Conservation (phyloP, 1,140 invertebrate species). For the Eulimnadia texana region DNA sequence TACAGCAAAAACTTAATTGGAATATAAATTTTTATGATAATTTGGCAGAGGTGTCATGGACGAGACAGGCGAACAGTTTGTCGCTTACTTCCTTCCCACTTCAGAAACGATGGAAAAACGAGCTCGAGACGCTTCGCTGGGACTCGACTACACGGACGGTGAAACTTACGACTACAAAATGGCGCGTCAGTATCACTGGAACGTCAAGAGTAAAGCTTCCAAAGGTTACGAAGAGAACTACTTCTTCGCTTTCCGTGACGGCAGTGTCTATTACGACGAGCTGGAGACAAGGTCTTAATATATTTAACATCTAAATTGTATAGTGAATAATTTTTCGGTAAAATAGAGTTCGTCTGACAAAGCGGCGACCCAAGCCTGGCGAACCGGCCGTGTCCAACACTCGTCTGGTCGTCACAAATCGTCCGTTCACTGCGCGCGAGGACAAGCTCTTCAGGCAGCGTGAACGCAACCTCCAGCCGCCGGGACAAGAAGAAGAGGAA, state of each 20-base stretch:
- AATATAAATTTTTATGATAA: background rate
- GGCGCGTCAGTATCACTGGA: slow-evolving; percentile 94
- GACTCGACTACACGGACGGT: slow-evolving; percentile 74
- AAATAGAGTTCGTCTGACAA: slow-evolving; percentile 68
- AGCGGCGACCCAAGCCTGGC: slow-evolving; percentile 50
- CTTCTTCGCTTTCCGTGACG: slow-evolving; percentile 84
- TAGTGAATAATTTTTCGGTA: too few relatives aligned
- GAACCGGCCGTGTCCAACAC: slow-evolving; percentile 47
- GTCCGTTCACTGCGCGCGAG: slow-evolving; percentile 70
- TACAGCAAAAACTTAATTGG: background rate
- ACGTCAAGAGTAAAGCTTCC: slow-evolving; percentile 93
- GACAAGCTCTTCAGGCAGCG: slow-evolving; percentile 70
- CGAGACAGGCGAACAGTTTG: slow-evolving; percentile 95
- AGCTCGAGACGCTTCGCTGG: slow-evolving; percentile 56
- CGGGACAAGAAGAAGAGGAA: slow-evolving; percentile 58
- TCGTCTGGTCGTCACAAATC: slow-evolving; percentile 73
- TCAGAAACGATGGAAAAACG: slow-evolving; percentile 82
- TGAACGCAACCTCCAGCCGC: slow-evolving; percentile 74
- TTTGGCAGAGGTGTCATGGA: slow-evolving; percentile 72
- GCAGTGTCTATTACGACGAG: slow-evolving; percentile 89
- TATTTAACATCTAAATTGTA: slow-evolving; percentile 13
- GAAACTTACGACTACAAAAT: slow-evolving; percentile 91
- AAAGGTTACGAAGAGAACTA: slow-evolving; percentile 98
- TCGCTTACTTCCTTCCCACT: slow-evolving; percentile 92
- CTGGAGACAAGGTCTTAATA: slow-evolving; percentile 77